phyloP scores from a whole-genome alignment of 2,113 vertebrate genomes.

The Zootoca vivipara region DNA sequence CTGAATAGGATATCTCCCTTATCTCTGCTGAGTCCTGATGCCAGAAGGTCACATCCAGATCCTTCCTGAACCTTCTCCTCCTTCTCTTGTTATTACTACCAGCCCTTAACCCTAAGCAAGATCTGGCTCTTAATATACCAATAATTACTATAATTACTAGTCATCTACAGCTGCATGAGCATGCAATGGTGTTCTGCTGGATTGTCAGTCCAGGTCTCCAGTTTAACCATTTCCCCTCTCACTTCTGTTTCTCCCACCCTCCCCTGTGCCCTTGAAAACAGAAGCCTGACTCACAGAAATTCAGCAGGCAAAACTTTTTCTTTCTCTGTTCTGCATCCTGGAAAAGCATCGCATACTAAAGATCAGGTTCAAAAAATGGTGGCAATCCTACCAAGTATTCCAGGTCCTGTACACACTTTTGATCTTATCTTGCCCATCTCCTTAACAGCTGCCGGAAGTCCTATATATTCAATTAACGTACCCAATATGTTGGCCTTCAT shows the following conservation, averaged over 20 bases:
- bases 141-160: neutral
- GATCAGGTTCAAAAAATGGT: neutral
- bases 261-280: too few relatives aligned
- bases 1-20: neutral
- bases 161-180: neutral
- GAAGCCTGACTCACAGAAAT: too few relatives aligned
- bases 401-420: neutral
- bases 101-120: too few relatives aligned
- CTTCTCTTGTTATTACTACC: too few relatives aligned
- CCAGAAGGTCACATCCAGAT: neutral
- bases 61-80: too few relatives aligned
- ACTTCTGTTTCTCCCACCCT: too few relatives aligned
- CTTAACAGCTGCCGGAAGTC: neutral
- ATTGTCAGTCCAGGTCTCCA: neutral
- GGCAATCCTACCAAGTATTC: neutral
- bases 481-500: too few relatives aligned
- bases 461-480: too few relatives aligned
- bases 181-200: neutral
- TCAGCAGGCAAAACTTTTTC: neutral
- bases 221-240: too few relatives aligned
- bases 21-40: too few relatives aligned
- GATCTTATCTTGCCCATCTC: neutral
- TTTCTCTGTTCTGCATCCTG: neutral
- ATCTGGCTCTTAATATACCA: neutral
- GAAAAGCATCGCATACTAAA: neutral